Conservation (phyloP, 1,140 invertebrate genomes). For the Zaprionus vittiger region DNA sequence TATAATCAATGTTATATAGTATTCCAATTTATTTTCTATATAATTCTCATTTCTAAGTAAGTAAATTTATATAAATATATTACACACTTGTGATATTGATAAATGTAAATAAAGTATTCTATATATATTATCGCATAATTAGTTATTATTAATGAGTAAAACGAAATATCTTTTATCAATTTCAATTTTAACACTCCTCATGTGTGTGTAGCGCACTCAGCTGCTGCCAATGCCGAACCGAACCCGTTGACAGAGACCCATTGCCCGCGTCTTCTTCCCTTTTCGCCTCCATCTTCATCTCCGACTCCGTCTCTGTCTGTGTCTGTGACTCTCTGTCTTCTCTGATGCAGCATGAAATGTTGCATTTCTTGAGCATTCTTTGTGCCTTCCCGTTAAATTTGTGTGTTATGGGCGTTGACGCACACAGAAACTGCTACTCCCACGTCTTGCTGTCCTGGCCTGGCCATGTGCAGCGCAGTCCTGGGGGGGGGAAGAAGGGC, state of each 20-base stretch:
- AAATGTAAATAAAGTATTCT: too few relatives aligned
- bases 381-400: slow-evolving; percentile 52
- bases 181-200: not conserved
- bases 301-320: not conserved
- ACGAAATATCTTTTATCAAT: not conserved
- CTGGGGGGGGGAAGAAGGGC: slow-evolving; percentile 20
- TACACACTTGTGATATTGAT: too few relatives aligned
- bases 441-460: slow-evolving; percentile 1
- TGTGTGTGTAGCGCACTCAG: not conserved
- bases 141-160: not conserved
- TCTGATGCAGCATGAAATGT: slow-evolving; percentile 69
- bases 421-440: slow-evolving; percentile 49
- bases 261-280: not conserved
- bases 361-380: slow-evolving; percentile 35
- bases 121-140: too few relatives aligned
- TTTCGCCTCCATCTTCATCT: not conserved
- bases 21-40: too few relatives aligned
- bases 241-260: not conserved
- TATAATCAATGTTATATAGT: too few relatives aligned
- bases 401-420: slow-evolving; percentile 61
- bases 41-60: too few relatives aligned
- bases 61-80: too few relatives aligned
- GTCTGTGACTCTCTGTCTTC: slow-evolving; percentile 26
- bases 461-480: not conserved
- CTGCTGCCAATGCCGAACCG: slow-evolving; percentile 2